phyloP scores from a whole-genome alignment of 2,113 vertebrate genomes.

The Tachuris rubrigastra region DNA sequence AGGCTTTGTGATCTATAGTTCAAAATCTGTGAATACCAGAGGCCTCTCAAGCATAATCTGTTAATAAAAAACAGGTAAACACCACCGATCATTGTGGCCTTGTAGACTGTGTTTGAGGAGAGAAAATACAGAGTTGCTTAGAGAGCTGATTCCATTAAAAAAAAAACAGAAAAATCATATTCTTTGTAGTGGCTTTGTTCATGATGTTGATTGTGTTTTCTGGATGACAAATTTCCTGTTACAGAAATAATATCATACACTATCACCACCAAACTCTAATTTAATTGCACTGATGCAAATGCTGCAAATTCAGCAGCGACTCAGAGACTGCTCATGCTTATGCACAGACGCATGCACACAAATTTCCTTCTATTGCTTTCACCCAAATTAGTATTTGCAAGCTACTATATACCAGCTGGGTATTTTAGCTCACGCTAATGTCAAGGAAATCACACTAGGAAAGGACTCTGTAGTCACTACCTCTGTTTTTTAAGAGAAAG shows the following conservation, averaged over 20 bases:
- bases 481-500: not conserved
- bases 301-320: not conserved
- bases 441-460: not conserved
- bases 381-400: not conserved
- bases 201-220: not conserved
- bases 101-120: not conserved
- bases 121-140: not conserved
- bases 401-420: not conserved
- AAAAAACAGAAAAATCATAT: not conserved
- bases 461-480: not conserved
- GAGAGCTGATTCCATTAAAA: not conserved
- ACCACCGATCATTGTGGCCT: not conserved
- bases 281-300: slow-evolving; percentile 37
- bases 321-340: not conserved
- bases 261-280: not conserved
- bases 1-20: slow-evolving; percentile 20
- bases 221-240: slow-evolving; percentile 6
- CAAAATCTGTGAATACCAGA: slow-evolving; percentile 1
- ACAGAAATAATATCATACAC: slow-evolving; percentile 11
- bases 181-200: not conserved
- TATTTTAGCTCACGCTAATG: not conserved
- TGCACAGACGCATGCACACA: not conserved
- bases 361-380: not conserved
- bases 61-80: not conserved
- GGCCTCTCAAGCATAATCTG: not conserved